phyloP scores from a whole-genome alignment of 2,113 vertebrate species.

The Hiodon alosoides region DNA sequence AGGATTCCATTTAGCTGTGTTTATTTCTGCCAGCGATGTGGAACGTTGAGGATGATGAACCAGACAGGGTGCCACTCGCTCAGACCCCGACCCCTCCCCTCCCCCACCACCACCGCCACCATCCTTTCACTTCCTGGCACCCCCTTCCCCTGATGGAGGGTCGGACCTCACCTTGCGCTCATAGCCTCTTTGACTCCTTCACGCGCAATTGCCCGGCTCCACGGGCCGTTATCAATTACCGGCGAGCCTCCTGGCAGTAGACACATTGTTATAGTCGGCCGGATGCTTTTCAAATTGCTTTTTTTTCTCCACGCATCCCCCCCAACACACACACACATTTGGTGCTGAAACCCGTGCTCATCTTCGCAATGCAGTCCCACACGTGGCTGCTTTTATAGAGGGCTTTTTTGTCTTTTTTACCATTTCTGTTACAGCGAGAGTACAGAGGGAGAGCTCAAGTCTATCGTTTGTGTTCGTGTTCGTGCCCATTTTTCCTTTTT shows the following conservation, averaged over 20 bases:
- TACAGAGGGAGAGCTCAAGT: neutral
- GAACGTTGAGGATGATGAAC: neutral
- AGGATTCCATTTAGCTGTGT: constrained; percentile 18
- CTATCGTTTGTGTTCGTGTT: neutral
- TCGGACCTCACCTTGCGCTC: constrained; percentile 34
- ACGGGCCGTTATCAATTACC: constrained; percentile 25
- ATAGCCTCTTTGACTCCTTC: constrained; percentile 33
- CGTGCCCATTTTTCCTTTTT: neutral
- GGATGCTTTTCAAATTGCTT: constrained; percentile 27
- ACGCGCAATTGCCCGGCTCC: constrained; percentile 19
- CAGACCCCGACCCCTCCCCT: neutral
- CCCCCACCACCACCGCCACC: neutral
- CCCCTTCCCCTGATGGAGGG: neutral
- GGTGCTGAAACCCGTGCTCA: neutral
- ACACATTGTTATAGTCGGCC: constrained; percentile 32
- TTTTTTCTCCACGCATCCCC: neutral
- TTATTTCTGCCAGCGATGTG: constrained; percentile 10
- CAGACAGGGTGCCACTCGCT: neutral
- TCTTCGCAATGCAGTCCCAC: constrained; percentile 17
- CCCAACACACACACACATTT: neutral
- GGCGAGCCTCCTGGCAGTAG: neutral
- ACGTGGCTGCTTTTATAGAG: constrained; percentile 10
- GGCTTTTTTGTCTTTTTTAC: constrained; percentile 11
- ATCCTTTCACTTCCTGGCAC: neutral
- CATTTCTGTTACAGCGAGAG: neutral